These are phyloP conservation scores for Catostylus mosaicus DNA, from an alignment of 30 jellyfish, hydroid and myxozoan genomes.

Conservation along the genomic window DNA sequence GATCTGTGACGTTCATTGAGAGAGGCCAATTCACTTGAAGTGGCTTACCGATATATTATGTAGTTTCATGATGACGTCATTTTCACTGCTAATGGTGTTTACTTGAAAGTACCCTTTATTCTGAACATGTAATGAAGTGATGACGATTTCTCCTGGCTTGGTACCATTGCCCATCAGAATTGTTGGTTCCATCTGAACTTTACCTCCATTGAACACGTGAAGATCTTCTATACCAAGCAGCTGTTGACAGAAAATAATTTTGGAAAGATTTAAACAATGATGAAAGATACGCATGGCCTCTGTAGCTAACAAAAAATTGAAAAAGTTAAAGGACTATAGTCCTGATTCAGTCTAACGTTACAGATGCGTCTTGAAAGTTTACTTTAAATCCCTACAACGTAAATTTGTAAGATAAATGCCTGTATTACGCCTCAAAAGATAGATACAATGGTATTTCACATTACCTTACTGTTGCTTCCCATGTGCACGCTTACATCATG, in stretches of 20 bases:
- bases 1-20: too few species aligned
- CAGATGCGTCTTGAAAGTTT: too few species aligned
- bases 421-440: too few species aligned
- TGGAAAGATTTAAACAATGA: neutral
- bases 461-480: constrained; percentile 57
- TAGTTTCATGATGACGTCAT: constrained; percentile 41
- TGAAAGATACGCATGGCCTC: too few species aligned
- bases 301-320: neutral
- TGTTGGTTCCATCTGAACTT: constrained; percentile 43
- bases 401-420: too few species aligned
- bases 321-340: neutral
- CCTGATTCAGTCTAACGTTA: neutral
- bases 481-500: constrained; percentile 63
- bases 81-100: constrained; percentile 20
- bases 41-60: constrained; percentile 48
- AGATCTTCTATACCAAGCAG: constrained; percentile 49
- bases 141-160: constrained; percentile 27
- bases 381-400: too few species aligned
- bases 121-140: constrained; percentile 48
- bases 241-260: too few species aligned
- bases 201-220: constrained; percentile 47
- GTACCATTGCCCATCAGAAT: constrained; percentile 32
- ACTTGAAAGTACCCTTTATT: constrained; percentile 46
- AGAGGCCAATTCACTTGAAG: too few species aligned
- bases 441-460: too few species aligned